Percentiles rank a stretch among this genome's conserved stretches.
Evolutionary conservation across 1,140 invertebrate species (phyloP).

Genomic region (Scaptomyza hsui): DNA sequence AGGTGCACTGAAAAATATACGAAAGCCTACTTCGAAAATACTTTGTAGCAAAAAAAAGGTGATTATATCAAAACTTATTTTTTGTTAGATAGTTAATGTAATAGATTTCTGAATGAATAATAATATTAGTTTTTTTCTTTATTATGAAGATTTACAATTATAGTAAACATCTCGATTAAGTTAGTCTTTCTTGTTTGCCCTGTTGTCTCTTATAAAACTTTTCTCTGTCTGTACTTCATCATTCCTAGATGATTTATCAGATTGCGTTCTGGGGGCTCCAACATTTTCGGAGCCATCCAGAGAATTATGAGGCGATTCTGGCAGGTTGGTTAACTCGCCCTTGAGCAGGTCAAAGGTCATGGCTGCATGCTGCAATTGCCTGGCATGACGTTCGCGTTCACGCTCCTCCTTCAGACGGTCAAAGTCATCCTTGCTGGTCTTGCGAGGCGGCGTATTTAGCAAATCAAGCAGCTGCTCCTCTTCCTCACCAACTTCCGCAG

Average conservation of each 20-base stretch:
- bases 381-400: constrained; percentile 47
- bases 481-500: neutral
- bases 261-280: no score
- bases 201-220: neutral
- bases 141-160: no score
- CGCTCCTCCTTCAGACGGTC: constrained; percentile 52
- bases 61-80: no score
- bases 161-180: no score
- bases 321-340: constrained; percentile 27
- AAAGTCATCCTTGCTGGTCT: constrained; percentile 58
- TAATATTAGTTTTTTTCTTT: no score
- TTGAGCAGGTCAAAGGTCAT: constrained; percentile 64
- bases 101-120: no score
- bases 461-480: neutral
- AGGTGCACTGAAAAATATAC: neutral
- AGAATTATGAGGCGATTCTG: neutral
- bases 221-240: constrained; percentile 5
- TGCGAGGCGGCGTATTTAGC: neutral
- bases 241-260: neutral
- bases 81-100: no score
- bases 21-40: constrained; percentile 1
- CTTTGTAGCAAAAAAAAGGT: no score
- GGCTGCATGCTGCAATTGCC: constrained; percentile 58
- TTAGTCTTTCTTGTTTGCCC: neutral
- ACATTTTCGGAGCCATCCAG: no score